Evolutionary conservation across 1,140 invertebrate species (phyloP).

Genomic region (Onthophagus taurus): DNA sequence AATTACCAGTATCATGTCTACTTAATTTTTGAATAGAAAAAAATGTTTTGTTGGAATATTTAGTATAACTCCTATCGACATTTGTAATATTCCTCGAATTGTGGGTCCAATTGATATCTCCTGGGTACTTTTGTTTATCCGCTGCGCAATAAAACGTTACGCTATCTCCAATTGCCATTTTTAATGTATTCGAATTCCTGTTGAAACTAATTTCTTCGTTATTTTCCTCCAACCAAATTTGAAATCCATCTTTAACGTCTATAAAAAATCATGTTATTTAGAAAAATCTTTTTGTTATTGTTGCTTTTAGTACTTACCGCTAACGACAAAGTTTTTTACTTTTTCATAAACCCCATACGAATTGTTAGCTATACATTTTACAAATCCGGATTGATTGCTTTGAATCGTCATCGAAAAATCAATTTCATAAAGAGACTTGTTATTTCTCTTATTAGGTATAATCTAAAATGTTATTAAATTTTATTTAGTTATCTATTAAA

Average conservation of each 20-base stretch:
- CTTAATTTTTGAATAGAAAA: no score
- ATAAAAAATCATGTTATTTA: not conserved
- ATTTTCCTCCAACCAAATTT: not conserved
- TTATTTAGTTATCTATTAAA: no score
- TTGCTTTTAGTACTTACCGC: slow-evolving; percentile 1
- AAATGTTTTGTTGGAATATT: no score
- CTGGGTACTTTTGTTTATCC: not conserved
- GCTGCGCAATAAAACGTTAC: not conserved
- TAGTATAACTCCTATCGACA: no score
- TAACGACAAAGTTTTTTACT: slow-evolving; percentile 7
- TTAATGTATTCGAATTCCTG: not conserved
- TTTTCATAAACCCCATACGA: not conserved
- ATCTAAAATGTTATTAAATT: no score
- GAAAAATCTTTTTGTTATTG: not conserved
- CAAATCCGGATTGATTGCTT: slow-evolving; percentile 9
- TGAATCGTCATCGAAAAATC: no score
- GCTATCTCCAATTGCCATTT: not conserved
- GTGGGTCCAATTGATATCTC: not conserved
- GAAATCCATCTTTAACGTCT: slow-evolving; percentile 3
- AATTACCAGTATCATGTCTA: no score
- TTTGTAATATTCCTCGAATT: no score
- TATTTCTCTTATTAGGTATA: no score
- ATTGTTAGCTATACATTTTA: slow-evolving; percentile 17
- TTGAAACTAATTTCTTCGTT: not conserved
- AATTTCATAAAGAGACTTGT: no score